Evolutionary conservation across 2,113 vertebrate genomes (phyloP).

Genomic region (Syngnathus scovelli): DNA sequence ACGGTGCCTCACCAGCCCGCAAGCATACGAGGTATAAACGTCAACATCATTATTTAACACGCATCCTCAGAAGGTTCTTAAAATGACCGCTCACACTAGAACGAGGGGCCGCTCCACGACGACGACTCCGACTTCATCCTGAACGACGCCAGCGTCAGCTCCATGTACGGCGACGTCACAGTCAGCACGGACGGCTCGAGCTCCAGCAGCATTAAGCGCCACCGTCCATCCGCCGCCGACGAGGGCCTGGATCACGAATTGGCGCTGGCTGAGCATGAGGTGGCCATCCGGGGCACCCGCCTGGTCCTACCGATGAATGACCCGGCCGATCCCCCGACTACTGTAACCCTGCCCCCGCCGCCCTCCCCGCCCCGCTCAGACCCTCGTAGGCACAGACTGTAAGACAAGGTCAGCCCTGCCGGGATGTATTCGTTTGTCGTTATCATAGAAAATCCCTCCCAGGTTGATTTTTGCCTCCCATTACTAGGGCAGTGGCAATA

Average conservation of each 20-base stretch:
- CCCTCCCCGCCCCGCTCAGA: slow-evolving; percentile 56
- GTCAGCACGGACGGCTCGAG: slow-evolving; percentile 76
- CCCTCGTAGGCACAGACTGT: slow-evolving; percentile 62
- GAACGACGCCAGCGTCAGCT: slow-evolving; percentile 82
- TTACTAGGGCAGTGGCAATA: background rate
- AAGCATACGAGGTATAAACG: slow-evolving; percentile 82
- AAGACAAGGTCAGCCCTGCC: slow-evolving; percentile 13
- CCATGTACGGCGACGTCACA: slow-evolving; percentile 86
- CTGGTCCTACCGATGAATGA: slow-evolving; percentile 88
- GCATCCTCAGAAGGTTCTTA: background rate
- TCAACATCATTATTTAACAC: background rate
- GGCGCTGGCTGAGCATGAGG: slow-evolving; percentile 78
- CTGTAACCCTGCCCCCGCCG: slow-evolving; percentile 65
- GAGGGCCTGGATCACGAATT: slow-evolving; percentile 82
- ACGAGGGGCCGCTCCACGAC: slow-evolving; percentile 84
- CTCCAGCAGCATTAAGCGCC: slow-evolving; percentile 47
- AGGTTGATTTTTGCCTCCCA: background rate
- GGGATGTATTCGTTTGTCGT: slow-evolving; percentile 11
- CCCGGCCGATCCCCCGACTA: slow-evolving; percentile 70
- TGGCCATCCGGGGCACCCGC: slow-evolving; percentile 83
- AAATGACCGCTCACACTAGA: slow-evolving; percentile 60
- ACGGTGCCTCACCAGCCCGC: slow-evolving; percentile 85
- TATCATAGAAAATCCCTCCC: slow-evolving; percentile 4
- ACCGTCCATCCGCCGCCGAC: slow-evolving; percentile 49
- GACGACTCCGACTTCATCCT: slow-evolving; percentile 89